These are phyloP conservation scores for Raja brachyura DNA, from an alignment of 2,113 vertebrate species.

Conservation along the genomic window DNA sequence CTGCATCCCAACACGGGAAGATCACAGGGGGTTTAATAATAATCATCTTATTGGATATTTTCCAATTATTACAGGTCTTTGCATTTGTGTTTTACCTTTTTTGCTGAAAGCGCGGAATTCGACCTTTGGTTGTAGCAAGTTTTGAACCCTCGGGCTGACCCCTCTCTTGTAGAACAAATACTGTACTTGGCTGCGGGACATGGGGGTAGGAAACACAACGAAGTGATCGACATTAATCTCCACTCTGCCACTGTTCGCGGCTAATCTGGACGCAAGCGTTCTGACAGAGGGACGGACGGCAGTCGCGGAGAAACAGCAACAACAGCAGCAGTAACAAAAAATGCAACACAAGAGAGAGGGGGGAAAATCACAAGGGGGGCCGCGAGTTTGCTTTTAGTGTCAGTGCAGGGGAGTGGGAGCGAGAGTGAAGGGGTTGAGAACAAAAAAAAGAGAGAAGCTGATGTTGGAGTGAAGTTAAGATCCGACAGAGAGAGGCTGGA, in stretches of 20 bases:
- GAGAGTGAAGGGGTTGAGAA: no score
- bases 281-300: background rate
- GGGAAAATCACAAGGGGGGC: background rate
- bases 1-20: background rate
- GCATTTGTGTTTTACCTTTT: background rate
- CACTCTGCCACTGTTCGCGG: background rate
- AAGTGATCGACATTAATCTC: constrained; percentile 1
- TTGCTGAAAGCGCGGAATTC: background rate
- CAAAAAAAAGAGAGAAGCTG: no score
- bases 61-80: constrained; percentile 1
- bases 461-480: background rate
- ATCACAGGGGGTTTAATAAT: background rate
- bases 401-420: background rate
- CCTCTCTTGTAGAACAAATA: background rate
- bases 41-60: background rate
- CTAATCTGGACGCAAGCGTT: background rate
- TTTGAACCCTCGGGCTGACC: background rate
- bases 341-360: background rate
- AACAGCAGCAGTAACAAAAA: no score
- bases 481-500: background rate
- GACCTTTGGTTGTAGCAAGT: constrained; percentile 20
- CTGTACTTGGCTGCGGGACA: constrained; percentile 12
- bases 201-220: background rate
- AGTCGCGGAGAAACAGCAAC: no score
- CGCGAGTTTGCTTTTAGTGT: no score